Evolutionary conservation across 2,113 vertebrate genomes (phyloP).

Genomic region (human (Homo sapiens)): GRCh38 chr11:37794001-37794500

Average conservation of each 20-base stretch:
- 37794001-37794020: not conserved
- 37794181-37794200: not conserved
- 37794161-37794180: not conserved
- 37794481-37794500: not conserved
- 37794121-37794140: not conserved
- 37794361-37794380: not conserved
- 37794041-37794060: not conserved
- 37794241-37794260: not conserved
- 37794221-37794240: not conserved
- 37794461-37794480: not conserved
- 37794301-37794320: not conserved
- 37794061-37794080: not conserved
- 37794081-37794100: conserved; percentile 23
- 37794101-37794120: not conserved
- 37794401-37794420: not conserved
- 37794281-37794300: not conserved
- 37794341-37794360: not conserved
- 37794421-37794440: not conserved
- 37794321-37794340: not conserved
- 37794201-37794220: not conserved
- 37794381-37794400: not conserved
- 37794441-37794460: not conserved
- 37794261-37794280: not conserved
- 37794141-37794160: conserved; percentile 27
- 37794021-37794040: not conserved